Evolutionary conservation across 92 coral and sea anemone genomes (phyloP).

Genomic region (Porites divaricata): DNA sequence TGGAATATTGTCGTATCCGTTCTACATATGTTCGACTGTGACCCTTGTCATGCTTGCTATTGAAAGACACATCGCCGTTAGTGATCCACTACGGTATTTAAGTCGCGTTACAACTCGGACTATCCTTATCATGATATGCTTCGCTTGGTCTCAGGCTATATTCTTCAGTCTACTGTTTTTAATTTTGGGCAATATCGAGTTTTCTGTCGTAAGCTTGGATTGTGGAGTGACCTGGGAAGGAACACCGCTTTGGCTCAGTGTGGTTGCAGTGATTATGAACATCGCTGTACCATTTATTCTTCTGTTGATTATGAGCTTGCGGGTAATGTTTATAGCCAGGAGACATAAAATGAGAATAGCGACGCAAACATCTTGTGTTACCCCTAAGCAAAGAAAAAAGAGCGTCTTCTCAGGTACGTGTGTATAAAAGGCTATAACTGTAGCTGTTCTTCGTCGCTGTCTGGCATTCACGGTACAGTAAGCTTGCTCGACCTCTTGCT

Average conservation of each 20-base stretch:
- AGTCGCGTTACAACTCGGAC: conserved; percentile 52
- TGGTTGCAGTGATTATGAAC: conserved; percentile 51
- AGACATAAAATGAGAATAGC: conserved; percentile 53
- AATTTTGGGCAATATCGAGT: conserved; percentile 44
- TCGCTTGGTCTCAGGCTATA: conserved; percentile 61
- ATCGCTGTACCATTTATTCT: conserved; percentile 59
- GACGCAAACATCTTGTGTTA: conserved; percentile 4
- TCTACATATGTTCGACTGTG: conserved; percentile 58
- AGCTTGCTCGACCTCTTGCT: too few relatives aligned
- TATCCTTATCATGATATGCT: conserved; percentile 53
- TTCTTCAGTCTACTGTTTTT: conserved; percentile 38
- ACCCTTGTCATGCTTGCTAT: conserved; percentile 72
- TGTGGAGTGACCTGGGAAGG: conserved; percentile 75
- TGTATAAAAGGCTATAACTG: background rate
- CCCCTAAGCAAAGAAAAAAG: conserved; percentile 12
- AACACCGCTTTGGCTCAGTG: conserved; percentile 66
- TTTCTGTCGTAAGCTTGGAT: conserved; percentile 59
- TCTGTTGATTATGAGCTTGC: conserved; percentile 57
- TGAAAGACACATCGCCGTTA: conserved; percentile 74
- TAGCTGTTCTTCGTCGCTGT: background rate
- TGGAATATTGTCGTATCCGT: conserved; percentile 70
- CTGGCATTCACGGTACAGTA: too few relatives aligned
- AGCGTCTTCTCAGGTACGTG: conserved; percentile 42
- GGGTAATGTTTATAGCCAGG: conserved; percentile 66
- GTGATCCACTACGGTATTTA: conserved; percentile 67